Base-by-base conservation (phyloP, 2,797 vertebrate genomes). In the Buphagus erythrorhynchus region DNA sequence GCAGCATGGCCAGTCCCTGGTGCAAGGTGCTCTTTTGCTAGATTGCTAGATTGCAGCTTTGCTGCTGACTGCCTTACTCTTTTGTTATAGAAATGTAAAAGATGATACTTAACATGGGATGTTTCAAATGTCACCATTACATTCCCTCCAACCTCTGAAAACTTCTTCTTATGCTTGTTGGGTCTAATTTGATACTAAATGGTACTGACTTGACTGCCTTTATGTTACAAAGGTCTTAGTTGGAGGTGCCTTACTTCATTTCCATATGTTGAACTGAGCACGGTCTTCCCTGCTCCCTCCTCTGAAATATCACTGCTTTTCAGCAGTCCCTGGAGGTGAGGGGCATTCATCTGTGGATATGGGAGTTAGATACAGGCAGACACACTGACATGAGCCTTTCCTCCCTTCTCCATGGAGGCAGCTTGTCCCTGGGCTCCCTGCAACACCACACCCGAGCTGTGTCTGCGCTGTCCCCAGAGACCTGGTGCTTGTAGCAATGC, bases 401-500 rank as follows among this genome's bases (percentile, higher is more conserved):
- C 24, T 73, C 18, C 19, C 9, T 90, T 55, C 29, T 65, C n/a
- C 36, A 6, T 1, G 2, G 43, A n/a, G 43, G 46, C 42, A 31
- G 15, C n/a, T 52, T 40, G n/a, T 73, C 40, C 90, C 67, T 68
- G 35, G 58, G 35, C 62, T 57, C 42, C 57, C 57, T 2, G 2
- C 46, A 36, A 0, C 62, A 18, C 45, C 0, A 2, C 1, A 2
- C 45, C 35, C 0, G 0, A 69, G 67, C 71, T 51, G 51, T 0
- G 0, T 36, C 49, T 48, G 15, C 75, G 55, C 61, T 1, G 0
- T 55, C 36, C 61, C 61, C 25, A 38, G 68, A 77, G 54, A 22
- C 5, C 1, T 63, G 25, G 15, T 46, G 54, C 61, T 86, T 38
- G 49, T 22, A 54, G 80, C 76, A 43, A 2, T 24, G 38, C 14